Percentiles rank a stretch among this genome's conserved stretches.
Conservation (phyloP, 1,140 invertebrate genomes). For the Solenopsis fugax region DNA sequence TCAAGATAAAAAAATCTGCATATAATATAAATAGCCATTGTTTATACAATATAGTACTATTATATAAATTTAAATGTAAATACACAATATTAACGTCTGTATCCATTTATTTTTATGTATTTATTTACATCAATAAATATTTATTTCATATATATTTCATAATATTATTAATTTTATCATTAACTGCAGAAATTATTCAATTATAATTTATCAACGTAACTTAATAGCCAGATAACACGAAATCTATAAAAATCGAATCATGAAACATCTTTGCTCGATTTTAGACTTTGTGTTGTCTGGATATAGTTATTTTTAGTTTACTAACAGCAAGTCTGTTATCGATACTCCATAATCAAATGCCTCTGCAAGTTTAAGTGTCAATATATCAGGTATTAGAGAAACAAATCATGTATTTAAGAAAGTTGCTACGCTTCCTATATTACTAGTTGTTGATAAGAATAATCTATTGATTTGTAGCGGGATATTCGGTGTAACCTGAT, state of each 20-base stretch:
- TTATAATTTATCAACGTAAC: neutral
- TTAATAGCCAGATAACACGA: too few relatives aligned
- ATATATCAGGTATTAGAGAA: neutral
- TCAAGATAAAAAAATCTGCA: neutral
- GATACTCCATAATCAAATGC: neutral
- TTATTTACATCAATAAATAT: neutral
- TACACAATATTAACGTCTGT: neutral
- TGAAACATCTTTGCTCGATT: too few relatives aligned
- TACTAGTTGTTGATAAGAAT: constrained; percentile 17
- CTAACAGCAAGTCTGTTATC: neutral
- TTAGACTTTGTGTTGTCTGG: too few relatives aligned
- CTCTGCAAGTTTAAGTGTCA: neutral
- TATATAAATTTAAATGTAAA: neutral
- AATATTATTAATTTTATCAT: neutral
- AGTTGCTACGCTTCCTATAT: neutral
- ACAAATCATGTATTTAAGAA: neutral
- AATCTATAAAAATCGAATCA: too few relatives aligned
- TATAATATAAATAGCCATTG: neutral
- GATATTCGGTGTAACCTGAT: neutral
- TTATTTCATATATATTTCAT: neutral
- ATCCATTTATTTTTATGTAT: neutral
- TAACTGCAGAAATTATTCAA: neutral
- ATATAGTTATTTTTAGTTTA: neutral
- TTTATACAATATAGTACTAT: neutral
- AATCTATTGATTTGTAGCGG: neutral